Conservation (phyloP, 35 echinoderm and acorn worm species). For the Ptychodera flava region DNA sequence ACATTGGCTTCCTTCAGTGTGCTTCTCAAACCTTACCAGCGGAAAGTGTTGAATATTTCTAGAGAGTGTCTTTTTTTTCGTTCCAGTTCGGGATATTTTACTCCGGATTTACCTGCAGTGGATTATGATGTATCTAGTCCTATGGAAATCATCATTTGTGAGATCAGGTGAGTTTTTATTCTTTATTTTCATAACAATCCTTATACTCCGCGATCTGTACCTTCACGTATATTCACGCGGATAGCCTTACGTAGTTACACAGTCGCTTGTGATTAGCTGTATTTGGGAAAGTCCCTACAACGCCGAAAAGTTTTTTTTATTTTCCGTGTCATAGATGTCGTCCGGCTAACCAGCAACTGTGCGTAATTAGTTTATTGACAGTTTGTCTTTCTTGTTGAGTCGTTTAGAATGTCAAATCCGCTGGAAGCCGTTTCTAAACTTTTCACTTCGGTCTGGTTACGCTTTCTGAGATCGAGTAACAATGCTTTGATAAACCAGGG, state of each 20-base stretch:
- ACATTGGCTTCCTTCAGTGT: background rate
- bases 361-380: no score
- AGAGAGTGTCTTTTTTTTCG: background rate
- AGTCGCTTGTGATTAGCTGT: background rate
- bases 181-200: background rate
- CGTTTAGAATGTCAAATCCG: no score
- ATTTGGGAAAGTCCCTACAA: background rate
- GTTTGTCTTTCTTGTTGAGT: no score
- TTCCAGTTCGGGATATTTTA: background rate
- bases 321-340: no score
- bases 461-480: no score
- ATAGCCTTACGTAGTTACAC: background rate
- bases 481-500: no score
- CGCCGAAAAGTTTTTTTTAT: background rate
- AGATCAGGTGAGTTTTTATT: background rate
- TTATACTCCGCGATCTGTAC: background rate
- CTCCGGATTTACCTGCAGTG: background rate
- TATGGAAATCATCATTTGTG: background rate
- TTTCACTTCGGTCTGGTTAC: no score
- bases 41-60: background rate
- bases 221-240: background rate
- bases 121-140: background rate
- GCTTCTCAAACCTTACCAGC: background rate
- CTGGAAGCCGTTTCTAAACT: no score
- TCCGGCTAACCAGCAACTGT: no score